Conservation (phyloP, 53 echinoderm and acorn worm species). For the Patiria pectinifera region DNA sequence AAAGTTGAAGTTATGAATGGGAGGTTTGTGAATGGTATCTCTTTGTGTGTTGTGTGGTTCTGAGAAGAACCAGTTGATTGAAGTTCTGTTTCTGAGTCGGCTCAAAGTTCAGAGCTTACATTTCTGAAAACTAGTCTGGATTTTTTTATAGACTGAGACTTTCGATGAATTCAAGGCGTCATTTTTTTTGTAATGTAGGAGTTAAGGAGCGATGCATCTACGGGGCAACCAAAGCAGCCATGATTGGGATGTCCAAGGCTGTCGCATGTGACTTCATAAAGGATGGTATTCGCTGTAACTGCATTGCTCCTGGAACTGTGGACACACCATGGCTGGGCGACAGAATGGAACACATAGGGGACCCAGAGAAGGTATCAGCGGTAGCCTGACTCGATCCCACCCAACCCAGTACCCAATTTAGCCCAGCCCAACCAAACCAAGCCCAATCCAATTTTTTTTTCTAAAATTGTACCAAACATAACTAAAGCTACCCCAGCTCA, state of each 20-base stretch:
- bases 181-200: constrained; percentile 54
- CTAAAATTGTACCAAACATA: too few species aligned
- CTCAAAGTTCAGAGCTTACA: not conserved
- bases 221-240: constrained; percentile 86
- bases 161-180: not conserved
- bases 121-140: not conserved
- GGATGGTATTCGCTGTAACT: constrained; percentile 91
- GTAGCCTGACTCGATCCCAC: constrained; percentile 1
- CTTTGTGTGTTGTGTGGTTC: too few species aligned
- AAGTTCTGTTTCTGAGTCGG: not conserved
- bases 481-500: too few species aligned
- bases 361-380: constrained; percentile 65
- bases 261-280: constrained; percentile 87
- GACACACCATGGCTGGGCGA: constrained; percentile 88
- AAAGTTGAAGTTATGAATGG: too few species aligned
- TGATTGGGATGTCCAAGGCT: constrained; percentile 86
- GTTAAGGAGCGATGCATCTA: constrained; percentile 80
- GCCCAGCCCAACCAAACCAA: not conserved
- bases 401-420: too few species aligned
- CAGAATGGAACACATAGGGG: constrained; percentile 70
- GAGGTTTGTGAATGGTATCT: too few species aligned
- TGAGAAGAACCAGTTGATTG: too few species aligned
- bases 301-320: constrained; percentile 90
- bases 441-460: too few species aligned
- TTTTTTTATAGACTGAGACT: not conserved